A percentile compares a stretch with the other conserved stretches of the same genome.
Conservation (phyloP, 2,888 invertebrate species). For the Heliconius hortense region DNA sequence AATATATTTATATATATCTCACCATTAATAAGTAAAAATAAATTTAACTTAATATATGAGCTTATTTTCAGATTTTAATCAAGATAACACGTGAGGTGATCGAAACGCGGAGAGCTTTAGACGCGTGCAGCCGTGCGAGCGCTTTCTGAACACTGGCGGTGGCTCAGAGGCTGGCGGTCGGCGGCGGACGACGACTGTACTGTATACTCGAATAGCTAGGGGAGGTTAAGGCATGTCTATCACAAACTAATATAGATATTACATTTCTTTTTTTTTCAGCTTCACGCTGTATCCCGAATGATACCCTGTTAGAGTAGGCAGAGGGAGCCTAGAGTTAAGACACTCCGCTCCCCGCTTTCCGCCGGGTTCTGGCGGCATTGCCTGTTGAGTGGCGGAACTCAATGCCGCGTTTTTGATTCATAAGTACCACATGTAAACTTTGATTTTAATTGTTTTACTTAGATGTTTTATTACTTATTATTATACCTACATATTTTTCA, state of each 20-base stretch:
- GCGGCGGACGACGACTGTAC: constrained; percentile 2
- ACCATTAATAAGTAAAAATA: constrained; percentile 29
- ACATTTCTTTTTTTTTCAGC: constrained; percentile 9
- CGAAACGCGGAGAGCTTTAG: constrained; percentile 27
- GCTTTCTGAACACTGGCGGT: constrained; percentile 37
- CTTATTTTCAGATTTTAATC: constrained; percentile 18
- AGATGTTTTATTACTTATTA: too few relatives aligned
- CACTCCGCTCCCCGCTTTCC: too few relatives aligned
- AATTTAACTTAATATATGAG: neutral
- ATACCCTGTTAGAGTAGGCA: too few relatives aligned
- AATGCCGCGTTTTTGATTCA: too few relatives aligned
- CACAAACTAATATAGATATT: neutral
- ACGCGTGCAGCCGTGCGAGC: constrained; percentile 35
- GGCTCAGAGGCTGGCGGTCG: neutral
- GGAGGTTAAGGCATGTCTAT: constrained; percentile 17
- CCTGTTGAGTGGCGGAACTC: too few relatives aligned
- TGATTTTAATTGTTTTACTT: too few relatives aligned
- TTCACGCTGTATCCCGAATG: too few relatives aligned
- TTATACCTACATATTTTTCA: too few relatives aligned
- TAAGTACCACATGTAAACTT: too few relatives aligned
- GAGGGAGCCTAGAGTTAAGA: too few relatives aligned
- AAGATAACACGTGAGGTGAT: constrained; percentile 28
- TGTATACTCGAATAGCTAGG: constrained; percentile 27
- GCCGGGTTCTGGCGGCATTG: too few relatives aligned
- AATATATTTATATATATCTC: constrained; percentile 25